Evolutionary conservation across 2,797 vertebrate species (phyloP), one percentile per base, ranked within the genome.

Genomic region (Dallia pectoralis): DNA sequence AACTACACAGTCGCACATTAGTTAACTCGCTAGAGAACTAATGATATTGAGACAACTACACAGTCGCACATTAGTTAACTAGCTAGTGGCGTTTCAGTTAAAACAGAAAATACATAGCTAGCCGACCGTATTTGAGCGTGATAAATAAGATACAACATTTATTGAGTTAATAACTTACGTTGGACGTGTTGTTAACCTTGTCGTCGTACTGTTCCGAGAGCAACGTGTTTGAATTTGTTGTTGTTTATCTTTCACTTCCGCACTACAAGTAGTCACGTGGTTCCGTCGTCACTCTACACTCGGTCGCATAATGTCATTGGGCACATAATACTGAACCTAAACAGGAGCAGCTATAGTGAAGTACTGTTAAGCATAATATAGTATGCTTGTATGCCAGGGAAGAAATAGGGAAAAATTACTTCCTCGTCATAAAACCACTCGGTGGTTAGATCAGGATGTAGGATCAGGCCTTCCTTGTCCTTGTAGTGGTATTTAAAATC

Each of bases 201-300:
- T 59, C 9, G 11, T 4, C 53, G 53, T 59, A 59, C 25, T 59
- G 11, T 59, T 59, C 53, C 12, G 53, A 27, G 22, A 59, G 22
- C 3, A 59, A 59, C 53, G 25, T 27, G 11, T 22, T n/a, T 12
- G 53, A 59, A 22, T 11, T 4, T 59, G 22, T 25, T 59, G 53
- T 59, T 59, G 53, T 59, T 59, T 59, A n/a, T 4, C 53, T 59
- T 59, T 59, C 53, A 59, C 53, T 59, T 59, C 53, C 53, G 1
- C 53, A 27, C 53, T 27, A 59, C n/a, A 25, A 25, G 3, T 3
- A 12, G 53, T 59, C 53, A 59, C 53, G 22, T 8, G 53, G 53
- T 14, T 12, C 2, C 25, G 53, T 59, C 22, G 4, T 27, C 53
- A 25, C 19, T 59, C 22, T 27, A 9, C 40, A 44, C 40, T 44